A percentile compares a stretch with the other conserved stretches of the same genome.
These are phyloP conservation scores for Myotis yumanensis DNA, from an alignment of 2,113 vertebrate genomes.

Conservation along the genomic window DNA sequence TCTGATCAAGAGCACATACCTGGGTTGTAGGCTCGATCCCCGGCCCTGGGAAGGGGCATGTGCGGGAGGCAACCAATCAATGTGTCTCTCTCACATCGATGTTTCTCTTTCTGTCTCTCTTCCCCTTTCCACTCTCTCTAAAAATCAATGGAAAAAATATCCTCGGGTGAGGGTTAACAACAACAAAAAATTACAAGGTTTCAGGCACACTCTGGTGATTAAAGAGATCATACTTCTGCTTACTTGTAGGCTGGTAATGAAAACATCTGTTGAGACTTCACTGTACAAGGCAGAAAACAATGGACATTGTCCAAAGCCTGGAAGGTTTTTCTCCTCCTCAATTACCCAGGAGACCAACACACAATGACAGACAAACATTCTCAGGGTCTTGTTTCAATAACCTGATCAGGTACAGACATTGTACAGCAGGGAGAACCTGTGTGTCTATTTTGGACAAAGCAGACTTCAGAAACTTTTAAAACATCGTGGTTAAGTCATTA, in stretches of 20 bases:
- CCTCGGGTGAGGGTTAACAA: too few species aligned
- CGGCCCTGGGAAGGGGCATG: too few species aligned
- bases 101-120: too few species aligned
- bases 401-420: not conserved
- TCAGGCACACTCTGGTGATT: conserved; percentile 5
- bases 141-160: too few species aligned
- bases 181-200: conserved; percentile 9
- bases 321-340: conserved; percentile 25
- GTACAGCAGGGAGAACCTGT: conserved; percentile 8
- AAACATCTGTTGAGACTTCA: conserved; percentile 54
- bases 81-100: too few species aligned
- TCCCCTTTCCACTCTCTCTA: too few species aligned
- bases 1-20: too few species aligned
- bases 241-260: conserved; percentile 37
- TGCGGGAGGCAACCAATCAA: too few species aligned
- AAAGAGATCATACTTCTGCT: conserved; percentile 8
- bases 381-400: conserved; percentile 45
- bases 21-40: too few species aligned
- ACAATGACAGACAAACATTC: conserved; percentile 33
- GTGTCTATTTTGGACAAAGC: not conserved
- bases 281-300: conserved; percentile 30
- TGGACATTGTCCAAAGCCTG: not conserved
- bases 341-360: conserved; percentile 9
- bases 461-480: conserved; percentile 29
- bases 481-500: not conserved